Percentiles rank a stretch among this genome's conserved stretches.
Conservation (phyloP, 2,888 invertebrate genomes). For the Drosophila subsilvestris region DNA sequence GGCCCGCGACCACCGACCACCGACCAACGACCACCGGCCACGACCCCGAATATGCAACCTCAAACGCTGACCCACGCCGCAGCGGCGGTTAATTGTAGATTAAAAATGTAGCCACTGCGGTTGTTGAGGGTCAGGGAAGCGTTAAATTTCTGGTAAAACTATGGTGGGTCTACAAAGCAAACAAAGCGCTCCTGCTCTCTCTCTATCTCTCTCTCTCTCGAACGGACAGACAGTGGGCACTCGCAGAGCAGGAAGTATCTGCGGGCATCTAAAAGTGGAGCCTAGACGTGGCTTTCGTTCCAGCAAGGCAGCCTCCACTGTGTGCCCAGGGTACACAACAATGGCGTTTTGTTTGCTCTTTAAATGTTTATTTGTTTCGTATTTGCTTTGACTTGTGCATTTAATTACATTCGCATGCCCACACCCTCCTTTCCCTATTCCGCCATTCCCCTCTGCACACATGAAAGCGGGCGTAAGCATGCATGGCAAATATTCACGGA, state of each 20-base stretch:
- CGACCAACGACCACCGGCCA: neutral
- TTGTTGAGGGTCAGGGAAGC: constrained; percentile 74
- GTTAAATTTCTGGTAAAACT: constrained; percentile 82
- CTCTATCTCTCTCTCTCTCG: too few relatives aligned
- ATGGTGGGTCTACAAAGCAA: constrained; percentile 1
- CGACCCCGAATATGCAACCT: constrained; percentile 1
- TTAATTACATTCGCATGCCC: constrained; percentile 24
- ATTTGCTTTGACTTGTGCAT: constrained; percentile 39
- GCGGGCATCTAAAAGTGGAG: too few relatives aligned
- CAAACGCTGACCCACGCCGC: constrained; percentile 33
- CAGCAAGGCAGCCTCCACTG: too few relatives aligned
- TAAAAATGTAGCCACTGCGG: constrained; percentile 79
- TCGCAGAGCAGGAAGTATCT: neutral
- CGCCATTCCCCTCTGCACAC: constrained; percentile 12
- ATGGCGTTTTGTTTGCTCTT: constrained; percentile 9
- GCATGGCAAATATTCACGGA: constrained; percentile 61
- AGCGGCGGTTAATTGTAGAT: constrained; percentile 82
- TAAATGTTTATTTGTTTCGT: constrained; percentile 39
- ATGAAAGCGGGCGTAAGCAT: constrained; percentile 49
- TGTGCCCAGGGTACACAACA: too few relatives aligned
- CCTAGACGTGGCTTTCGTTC: too few relatives aligned
- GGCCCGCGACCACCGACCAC: constrained; percentile 18
- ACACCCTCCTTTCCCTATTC: neutral
- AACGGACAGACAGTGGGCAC: too few relatives aligned
- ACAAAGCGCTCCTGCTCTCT: too few relatives aligned